Conservation (phyloP, 2,113 vertebrate species). For the Dasyurus viverrinus region DNA sequence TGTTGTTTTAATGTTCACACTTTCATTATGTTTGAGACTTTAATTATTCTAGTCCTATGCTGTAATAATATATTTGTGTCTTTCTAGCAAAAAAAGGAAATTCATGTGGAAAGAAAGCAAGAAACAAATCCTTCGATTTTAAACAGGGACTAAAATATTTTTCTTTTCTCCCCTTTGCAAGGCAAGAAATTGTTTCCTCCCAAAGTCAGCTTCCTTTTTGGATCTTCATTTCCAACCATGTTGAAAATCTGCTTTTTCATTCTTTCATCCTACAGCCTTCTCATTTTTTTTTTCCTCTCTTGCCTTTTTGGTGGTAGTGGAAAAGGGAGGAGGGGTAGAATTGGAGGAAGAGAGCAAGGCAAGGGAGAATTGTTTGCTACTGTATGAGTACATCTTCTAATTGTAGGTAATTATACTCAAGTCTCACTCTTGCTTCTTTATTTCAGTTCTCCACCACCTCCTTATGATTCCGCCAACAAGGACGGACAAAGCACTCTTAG, state of each 20-base stretch:
- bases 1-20: background rate
- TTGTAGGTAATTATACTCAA: slow-evolving; percentile 75
- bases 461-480: slow-evolving; percentile 77
- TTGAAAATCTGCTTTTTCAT: slow-evolving; percentile 75
- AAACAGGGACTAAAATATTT: slow-evolving; percentile 76
- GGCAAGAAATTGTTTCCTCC: slow-evolving; percentile 84
- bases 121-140: slow-evolving; percentile 68
- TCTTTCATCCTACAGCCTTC: slow-evolving; percentile 47
- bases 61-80: background rate
- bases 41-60: background rate
- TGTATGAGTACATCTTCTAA: slow-evolving; percentile 72
- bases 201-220: slow-evolving; percentile 86
- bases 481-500: slow-evolving; percentile 82
- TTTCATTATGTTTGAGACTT: background rate
- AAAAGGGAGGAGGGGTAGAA: slow-evolving; percentile 48
- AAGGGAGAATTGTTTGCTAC: slow-evolving; percentile 55
- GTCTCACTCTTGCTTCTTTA: slow-evolving; percentile 81
- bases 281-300: background rate
- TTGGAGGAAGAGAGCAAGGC: slow-evolving; percentile 37
- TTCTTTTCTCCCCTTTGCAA: slow-evolving; percentile 80
- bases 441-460: slow-evolving; percentile 78
- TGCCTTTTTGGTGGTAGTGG: slow-evolving; percentile 30
- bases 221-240: slow-evolving; percentile 84
- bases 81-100: slow-evolving; percentile 10
- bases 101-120: slow-evolving; percentile 72